A percentile compares a stretch with the other conserved stretches of the same genome.
Evolutionary conservation across 2,888 invertebrate genomes (phyloP).

Genomic region (Oxyscelio sp.): DNA sequence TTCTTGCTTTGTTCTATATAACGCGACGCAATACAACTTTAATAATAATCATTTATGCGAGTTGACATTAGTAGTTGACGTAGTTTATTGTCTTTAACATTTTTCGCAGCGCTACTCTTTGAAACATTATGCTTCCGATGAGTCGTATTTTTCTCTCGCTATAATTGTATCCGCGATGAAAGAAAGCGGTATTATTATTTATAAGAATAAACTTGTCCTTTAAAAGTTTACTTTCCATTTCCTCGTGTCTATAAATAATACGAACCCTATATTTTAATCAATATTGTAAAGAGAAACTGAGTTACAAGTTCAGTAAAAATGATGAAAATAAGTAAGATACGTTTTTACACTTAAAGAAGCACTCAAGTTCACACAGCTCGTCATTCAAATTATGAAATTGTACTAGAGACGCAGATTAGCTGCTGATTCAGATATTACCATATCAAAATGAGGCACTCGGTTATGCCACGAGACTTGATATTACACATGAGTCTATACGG

Average conservation of each 20-base stretch:
- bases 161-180: not conserved
- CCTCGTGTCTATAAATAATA: no score
- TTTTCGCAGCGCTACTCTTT: not conserved
- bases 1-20: not conserved
- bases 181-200: no score
- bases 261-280: no score
- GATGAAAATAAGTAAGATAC: not conserved
- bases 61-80: not conserved
- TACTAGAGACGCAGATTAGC: conserved; percentile 59
- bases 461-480: conserved; percentile 62
- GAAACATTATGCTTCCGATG: not conserved
- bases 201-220: no score
- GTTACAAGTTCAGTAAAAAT: no score
- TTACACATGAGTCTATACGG: conserved; percentile 14
- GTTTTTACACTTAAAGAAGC: conserved; percentile 15
- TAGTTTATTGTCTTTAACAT: conserved; percentile 15
- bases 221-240: no score
- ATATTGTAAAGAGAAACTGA: no score
- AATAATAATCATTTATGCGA: not conserved
- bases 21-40: not conserved
- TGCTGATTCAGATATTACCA: conserved; percentile 76
- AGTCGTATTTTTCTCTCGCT: not conserved
- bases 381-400: conserved; percentile 59
- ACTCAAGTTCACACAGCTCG: no score
- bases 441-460: conserved; percentile 72